Base-by-base conservation (phyloP, 2,797 vertebrate species). In the Gobio occitaniae region DNA sequence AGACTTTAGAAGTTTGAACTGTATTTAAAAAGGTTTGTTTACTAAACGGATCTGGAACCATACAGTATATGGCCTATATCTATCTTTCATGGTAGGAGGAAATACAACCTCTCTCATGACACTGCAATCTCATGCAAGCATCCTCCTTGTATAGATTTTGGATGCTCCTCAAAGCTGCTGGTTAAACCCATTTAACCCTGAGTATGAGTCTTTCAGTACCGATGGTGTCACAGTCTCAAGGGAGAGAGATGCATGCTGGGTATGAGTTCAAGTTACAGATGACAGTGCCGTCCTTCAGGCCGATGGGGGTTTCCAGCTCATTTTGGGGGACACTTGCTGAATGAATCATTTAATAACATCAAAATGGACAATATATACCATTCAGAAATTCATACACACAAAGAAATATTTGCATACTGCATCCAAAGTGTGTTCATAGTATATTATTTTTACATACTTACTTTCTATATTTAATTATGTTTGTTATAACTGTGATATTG, bases 211-310 rank as follows among this genome's bases (percentile, higher is more conserved):
- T 72, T 70, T 65, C 65, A 59, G 36, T 17, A 47, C 25, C 7
- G 9, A 78, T 36, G 52, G 47, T 83, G 11, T 50, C 41, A 17
- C 25, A n/a, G 59, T 16, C 36, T 17, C 17, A n/a, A 66, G 41
- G 32, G 72, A 80, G 71, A 79, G 79, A 83, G 59, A 80, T 85
- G 82, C 56, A 82, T 79, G 72, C 63, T 83, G 72, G 21, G 52
- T 65, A 29, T 54, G 41, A 78, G 89, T 88, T 94, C 90, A 90
- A 63, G 88, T 94, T 93, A 89, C 93, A 10, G 3, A 54, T 87
- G 77, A 47, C 72, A 69, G 87, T 76, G 48, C 56, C 72, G 76
- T 61, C 83, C 19, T 65, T 61, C 63, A 86, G 80, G 69, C 61
- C 68, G 50, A 76, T 41, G 76, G 61, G 89, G 77, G 78, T 87